Percentiles rank a stretch among this genome's conserved stretches.
Evolutionary conservation across 2,113 vertebrate genomes (phyloP).

Genomic region (Xyliphius kryptos): DNA sequence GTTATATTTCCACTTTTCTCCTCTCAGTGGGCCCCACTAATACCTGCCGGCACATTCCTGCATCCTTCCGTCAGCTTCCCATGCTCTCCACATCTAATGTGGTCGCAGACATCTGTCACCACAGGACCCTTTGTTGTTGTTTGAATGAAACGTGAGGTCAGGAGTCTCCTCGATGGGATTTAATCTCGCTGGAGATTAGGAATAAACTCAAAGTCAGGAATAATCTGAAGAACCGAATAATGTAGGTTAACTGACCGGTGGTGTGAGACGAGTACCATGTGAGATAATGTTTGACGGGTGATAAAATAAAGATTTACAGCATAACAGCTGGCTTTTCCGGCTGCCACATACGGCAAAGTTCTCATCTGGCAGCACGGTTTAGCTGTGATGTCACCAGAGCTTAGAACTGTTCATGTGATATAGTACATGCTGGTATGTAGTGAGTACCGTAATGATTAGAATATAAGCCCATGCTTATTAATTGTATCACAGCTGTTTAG

Average conservation of each 20-base stretch:
- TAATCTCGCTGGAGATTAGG: neutral
- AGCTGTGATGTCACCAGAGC: too few species aligned
- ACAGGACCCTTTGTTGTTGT: neutral
- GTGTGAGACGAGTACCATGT: constrained; percentile 41
- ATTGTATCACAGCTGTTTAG: too few species aligned
- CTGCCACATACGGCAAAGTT: neutral
- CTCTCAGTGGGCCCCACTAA: constrained; percentile 60
- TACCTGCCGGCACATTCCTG: constrained; percentile 62
- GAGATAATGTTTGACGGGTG: constrained; percentile 44
- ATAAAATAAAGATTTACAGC: constrained; percentile 58
- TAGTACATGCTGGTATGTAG: too few species aligned
- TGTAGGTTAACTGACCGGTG: constrained; percentile 21
- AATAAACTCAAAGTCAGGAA: neutral
- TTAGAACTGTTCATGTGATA: neutral
- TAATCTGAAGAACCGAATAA: constrained; percentile 2
- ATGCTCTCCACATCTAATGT: constrained; percentile 23
- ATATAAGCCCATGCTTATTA: too few species aligned
- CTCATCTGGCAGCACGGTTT: neutral
- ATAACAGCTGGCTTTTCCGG: constrained; percentile 14
- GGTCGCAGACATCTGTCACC: constrained; percentile 18
- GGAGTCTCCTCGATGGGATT: neutral
- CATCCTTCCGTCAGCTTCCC: constrained; percentile 46
- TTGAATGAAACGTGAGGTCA: neutral
- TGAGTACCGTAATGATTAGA: too few species aligned
- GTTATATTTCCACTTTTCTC: constrained; percentile 19